Conservation (phyloP, 2,113 vertebrate genomes). For the Tachysurus vachellii region DNA sequence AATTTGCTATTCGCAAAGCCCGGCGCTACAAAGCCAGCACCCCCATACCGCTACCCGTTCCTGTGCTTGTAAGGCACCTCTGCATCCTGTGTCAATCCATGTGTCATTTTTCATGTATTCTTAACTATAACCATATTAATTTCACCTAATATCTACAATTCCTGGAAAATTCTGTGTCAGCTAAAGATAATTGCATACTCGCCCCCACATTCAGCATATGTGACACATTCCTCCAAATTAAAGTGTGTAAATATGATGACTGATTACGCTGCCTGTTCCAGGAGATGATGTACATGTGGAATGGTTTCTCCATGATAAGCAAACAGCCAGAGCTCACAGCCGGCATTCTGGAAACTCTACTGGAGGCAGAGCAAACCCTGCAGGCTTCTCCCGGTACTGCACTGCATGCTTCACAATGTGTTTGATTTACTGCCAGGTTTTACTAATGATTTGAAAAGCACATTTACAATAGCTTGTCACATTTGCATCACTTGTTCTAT, state of each 20-base stretch:
- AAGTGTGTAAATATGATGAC: neutral
- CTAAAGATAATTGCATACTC: neutral
- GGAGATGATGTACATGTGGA: constrained; percentile 89
- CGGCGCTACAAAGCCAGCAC: constrained; percentile 70
- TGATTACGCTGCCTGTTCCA: constrained; percentile 46
- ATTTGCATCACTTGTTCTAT: neutral
- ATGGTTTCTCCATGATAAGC: constrained; percentile 78
- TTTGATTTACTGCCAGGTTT: neutral
- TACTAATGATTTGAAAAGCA: neutral
- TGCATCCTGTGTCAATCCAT: neutral
- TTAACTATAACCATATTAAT: neutral
- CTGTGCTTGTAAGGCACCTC: constrained; percentile 72
- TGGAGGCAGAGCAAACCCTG: constrained; percentile 71
- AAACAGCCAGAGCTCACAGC: constrained; percentile 71
- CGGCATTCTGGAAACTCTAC: constrained; percentile 73
- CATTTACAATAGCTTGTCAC: neutral
- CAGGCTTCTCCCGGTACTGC: constrained; percentile 68
- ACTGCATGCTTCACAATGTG: neutral
- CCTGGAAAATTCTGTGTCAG: neutral
- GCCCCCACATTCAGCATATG: neutral
- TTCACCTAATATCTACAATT: neutral
- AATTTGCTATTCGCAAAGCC: constrained; percentile 82
- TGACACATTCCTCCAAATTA: neutral
- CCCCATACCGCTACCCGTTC: constrained; percentile 68
- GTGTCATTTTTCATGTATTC: neutral